Conservation (phyloP, 1,140 invertebrate genomes). For the Goniozus legneri region DNA sequence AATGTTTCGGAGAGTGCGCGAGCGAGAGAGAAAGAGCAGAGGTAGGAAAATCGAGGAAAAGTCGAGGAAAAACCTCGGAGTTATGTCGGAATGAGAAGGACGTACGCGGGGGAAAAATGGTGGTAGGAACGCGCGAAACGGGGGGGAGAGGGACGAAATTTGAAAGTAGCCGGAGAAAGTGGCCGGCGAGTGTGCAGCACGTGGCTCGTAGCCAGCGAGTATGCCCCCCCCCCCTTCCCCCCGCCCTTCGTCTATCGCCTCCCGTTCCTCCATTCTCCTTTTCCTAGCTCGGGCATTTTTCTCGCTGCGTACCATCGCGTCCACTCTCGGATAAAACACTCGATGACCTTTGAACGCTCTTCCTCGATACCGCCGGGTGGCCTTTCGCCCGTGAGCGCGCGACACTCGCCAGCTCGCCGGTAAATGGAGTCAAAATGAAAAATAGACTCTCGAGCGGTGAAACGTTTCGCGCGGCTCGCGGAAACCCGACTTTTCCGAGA, state of each 20-base stretch:
- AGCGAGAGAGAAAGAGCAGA: background rate
- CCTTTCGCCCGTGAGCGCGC: constrained; percentile 19
- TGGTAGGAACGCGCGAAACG: too few relatives aligned
- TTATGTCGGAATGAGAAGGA: background rate
- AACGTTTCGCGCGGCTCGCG: too few relatives aligned
- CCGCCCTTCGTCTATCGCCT: constrained; percentile 7
- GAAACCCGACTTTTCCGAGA: too few relatives aligned
- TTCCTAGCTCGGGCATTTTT: background rate
- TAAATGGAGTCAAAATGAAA: too few relatives aligned
- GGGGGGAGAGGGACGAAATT: constrained; percentile 35
- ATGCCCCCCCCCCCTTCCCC: constrained; percentile 15
- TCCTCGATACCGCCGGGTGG: constrained; percentile 14
- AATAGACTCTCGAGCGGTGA: too few relatives aligned
- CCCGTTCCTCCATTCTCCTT: constrained; percentile 6
- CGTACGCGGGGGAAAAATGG: background rate
- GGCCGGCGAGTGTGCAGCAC: constrained; percentile 18
- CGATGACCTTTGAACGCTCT: constrained; percentile 23
- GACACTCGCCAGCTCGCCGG: too few relatives aligned
- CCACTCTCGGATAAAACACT: background rate
- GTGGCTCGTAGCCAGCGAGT: constrained; percentile 26
- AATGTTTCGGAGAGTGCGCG: too few relatives aligned
- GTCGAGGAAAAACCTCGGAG: too few relatives aligned
- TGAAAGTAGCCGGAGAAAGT: constrained; percentile 50
- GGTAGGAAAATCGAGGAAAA: too few relatives aligned
- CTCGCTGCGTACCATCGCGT: background rate